phyloP scores from a whole-genome alignment of 37 sponge, comb jelly and placozoan genomes.

The Mnemiopsis leidyi region DNA sequence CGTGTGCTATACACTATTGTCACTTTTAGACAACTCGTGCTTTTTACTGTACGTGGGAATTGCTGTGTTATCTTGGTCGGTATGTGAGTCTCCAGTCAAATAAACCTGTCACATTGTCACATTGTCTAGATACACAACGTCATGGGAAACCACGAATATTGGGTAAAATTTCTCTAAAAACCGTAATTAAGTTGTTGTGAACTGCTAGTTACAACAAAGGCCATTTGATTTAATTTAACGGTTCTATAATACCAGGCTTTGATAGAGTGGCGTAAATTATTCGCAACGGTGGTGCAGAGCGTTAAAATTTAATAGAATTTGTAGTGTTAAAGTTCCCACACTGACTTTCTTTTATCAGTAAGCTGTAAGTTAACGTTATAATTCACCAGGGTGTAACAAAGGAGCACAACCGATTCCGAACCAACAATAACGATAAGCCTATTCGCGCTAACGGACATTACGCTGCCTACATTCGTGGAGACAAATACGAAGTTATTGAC shows the following conservation, averaged over 20 bases:
- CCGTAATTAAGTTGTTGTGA: no score
- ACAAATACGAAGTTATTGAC: background rate
- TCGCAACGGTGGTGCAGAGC: no score
- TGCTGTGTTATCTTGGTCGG: background rate
- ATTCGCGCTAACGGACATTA: background rate
- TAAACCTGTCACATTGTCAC: background rate
- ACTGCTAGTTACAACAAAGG: no score
- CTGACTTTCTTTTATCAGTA: no score
- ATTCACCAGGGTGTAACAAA: background rate
- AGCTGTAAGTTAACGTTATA: no score
- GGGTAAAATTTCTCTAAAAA: no score
- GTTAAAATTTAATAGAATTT: no score
- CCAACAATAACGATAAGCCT: background rate
- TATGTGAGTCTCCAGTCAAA: background rate
- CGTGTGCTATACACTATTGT: background rate
- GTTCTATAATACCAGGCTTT: no score
- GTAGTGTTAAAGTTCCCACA: no score
- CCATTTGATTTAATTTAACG: no score
- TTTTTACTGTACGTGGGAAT: background rate
- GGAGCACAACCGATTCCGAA: background rate
- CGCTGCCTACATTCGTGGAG: slow-evolving; percentile 4
- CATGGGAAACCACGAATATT: no score
- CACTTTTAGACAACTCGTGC: background rate
- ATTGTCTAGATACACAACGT: background rate
- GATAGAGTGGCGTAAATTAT: no score